phyloP scores from a whole-genome alignment of 2,797 vertebrate species.

The Molossus molossus region DNA sequence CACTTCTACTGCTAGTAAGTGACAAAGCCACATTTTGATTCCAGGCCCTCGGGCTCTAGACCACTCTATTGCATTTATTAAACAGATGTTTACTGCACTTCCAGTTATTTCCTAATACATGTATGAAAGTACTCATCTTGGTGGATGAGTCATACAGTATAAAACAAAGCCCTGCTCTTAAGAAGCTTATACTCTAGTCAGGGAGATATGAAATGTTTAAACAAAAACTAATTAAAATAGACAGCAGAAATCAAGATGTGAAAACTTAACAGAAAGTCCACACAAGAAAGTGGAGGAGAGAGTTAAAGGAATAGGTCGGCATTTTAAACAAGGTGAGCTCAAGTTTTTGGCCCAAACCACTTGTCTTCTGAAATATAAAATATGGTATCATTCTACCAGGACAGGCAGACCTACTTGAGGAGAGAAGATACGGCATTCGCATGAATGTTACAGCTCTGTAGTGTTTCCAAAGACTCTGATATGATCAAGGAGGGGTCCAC shows the following conservation, averaged over 20 bases:
- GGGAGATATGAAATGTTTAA: not conserved
- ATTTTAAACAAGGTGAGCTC: not conserved
- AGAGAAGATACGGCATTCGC: not conserved
- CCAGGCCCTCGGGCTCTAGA: not conserved
- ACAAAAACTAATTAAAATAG: not conserved
- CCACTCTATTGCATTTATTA: not conserved
- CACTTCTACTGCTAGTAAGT: not conserved
- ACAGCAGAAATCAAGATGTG: not conserved
- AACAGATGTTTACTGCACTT: not conserved
- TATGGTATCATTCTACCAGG: not conserved
- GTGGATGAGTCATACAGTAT: not conserved
- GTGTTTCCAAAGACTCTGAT: not conserved
- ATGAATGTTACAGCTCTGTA: not conserved
- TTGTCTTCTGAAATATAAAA: conserved; percentile 37
- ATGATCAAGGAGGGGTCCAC: not conserved
- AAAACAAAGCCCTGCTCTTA: not conserved
- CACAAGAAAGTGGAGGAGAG: not conserved
- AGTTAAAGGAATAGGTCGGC: not conserved
- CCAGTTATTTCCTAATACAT: not conserved
- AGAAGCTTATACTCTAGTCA: not conserved
- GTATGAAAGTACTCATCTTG: not conserved
- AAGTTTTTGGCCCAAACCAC: not conserved
- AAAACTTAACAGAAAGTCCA: not conserved
- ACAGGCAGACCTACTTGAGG: not conserved
- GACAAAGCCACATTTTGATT: not conserved